These are phyloP conservation scores for Lasius platythorax DNA, from an alignment of 2,888 invertebrate species.

Conservation along the genomic window DNA sequence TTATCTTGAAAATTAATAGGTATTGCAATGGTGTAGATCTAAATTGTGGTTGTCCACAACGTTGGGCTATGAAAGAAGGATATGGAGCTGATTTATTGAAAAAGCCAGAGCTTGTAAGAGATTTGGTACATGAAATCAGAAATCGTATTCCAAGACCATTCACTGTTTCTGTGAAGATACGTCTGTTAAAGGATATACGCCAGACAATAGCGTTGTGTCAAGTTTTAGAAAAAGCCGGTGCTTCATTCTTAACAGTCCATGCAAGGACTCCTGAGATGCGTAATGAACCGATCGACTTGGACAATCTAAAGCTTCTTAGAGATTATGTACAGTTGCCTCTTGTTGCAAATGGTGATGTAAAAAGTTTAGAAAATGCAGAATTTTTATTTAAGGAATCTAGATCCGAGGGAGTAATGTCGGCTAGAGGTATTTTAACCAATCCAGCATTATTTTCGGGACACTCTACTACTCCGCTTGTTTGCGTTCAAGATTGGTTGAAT, in stretches of 20 bases:
- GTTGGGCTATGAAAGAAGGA: slow-evolving; percentile 97
- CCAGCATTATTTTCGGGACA: slow-evolving; percentile 95
- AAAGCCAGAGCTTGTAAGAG: slow-evolving; percentile 93
- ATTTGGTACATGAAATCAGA: slow-evolving; percentile 92
- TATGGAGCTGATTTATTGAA: slow-evolving; percentile 94
- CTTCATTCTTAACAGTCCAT: slow-evolving; percentile 95
- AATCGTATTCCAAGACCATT: slow-evolving; percentile 91
- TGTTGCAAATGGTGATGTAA: slow-evolving; percentile 97
- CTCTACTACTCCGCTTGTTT: slow-evolving; percentile 90
- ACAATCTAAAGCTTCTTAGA: slow-evolving; percentile 91
- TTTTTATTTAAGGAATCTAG: slow-evolving; percentile 89
- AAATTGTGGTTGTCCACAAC: slow-evolving; percentile 99
- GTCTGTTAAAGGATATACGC: slow-evolving; percentile 90
- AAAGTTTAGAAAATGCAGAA: slow-evolving; percentile 90
- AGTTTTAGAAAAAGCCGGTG: slow-evolving; percentile 94
- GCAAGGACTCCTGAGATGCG: slow-evolving; percentile 96
- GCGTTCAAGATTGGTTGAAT: slow-evolving; percentile 94
- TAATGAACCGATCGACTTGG: slow-evolving; percentile 91
- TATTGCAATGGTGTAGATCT: slow-evolving; percentile 97
- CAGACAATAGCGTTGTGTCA: slow-evolving; percentile 93
- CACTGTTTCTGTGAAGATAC: slow-evolving; percentile 96
- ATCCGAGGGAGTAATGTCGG: slow-evolving; percentile 96
- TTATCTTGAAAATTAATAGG: slow-evolving; percentile 82
- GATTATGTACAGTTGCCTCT: slow-evolving; percentile 93
- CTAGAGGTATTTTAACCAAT: slow-evolving; percentile 95